Evolutionary conservation across 2,113 vertebrate genomes (phyloP), one percentile per base, ranked within the genome.

Genomic region (Daboia siamensis): DNA sequence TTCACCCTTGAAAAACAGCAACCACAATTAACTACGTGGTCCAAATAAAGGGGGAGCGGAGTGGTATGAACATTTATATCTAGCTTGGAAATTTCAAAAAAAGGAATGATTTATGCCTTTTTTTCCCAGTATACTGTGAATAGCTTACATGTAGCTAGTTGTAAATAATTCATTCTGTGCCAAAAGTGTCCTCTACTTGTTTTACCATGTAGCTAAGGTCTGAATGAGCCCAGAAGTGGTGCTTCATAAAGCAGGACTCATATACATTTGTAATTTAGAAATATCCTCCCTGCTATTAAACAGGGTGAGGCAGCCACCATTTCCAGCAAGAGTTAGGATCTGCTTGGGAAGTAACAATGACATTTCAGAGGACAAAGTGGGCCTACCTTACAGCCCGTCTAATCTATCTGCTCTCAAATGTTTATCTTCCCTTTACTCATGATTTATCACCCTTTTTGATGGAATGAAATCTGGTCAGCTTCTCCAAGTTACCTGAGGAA

Each of bases 61-160:
- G 21, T 46, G 26, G 26, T 80, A 29, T 57, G 46, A 15, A 51
- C 88, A 51, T 57, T 33, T 61, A 48, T 29, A 57, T 85, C 55
- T 51, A 92, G 39, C 87, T 84, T 89, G 24, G 44, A 92, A 84
- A 89, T 84, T 64, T 91, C 57, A 91, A 87, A 69, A 57, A 92
- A 89, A 52, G 69, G 29, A 44, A 57, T 51, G 20, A 57, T 84
- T 84, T 57, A 89, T 89, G 26, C 26, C 20, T 12, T 61, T 57
- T 48, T 48, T 48, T 8, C 55, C 59, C 11, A 51, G 46, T 39
- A 46, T 84, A 59, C 39, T 17, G 54, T 26, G 87, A 87, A 46
- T 88, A 64, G n/a, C 64, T 48, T 17, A 55, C 52, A 84, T 88
- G 88, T 57, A 20, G 52, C 29, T 24, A 92, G 33, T 46, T 92